Evolutionary conservation across 2,888 invertebrate genomes (phyloP).

Genomic region (Tubulanus polymorphus): DNA sequence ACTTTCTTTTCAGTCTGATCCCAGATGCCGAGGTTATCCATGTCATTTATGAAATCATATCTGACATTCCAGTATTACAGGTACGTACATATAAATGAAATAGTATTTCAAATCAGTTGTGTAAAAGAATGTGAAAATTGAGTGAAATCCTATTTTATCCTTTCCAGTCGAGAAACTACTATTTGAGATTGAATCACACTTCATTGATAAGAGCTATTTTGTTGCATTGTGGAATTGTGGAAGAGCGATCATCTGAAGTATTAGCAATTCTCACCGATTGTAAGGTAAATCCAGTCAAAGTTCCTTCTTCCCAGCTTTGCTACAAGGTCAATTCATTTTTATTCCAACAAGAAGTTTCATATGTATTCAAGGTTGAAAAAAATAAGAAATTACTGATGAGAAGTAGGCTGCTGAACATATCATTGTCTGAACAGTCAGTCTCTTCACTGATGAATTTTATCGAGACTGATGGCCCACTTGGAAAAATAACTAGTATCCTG

Average conservation of each 20-base stretch:
- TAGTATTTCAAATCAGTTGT: no score
- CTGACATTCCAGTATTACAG: conserved; percentile 64
- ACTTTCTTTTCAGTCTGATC: conserved; percentile 59
- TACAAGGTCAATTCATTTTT: no score
- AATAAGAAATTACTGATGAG: not conserved
- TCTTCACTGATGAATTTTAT: conserved; percentile 64
- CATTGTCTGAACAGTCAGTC: conserved; percentile 67
- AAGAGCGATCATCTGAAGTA: conserved; percentile 53
- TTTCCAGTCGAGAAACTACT: conserved; percentile 38
- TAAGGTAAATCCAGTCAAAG: conserved; percentile 17
- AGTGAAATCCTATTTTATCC: not conserved
- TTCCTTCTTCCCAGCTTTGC: no score
- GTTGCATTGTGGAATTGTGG: conserved; percentile 73
- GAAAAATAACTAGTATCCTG: conserved; percentile 63
- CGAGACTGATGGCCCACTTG: conserved; percentile 64
- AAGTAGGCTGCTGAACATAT: conserved; percentile 62
- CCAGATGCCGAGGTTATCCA: conserved; percentile 82
- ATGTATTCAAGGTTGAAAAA: not conserved
- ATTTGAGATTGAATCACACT: conserved; percentile 45
- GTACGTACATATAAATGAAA: no score
- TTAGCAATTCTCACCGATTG: conserved; percentile 36
- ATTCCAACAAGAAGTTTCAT: no score
- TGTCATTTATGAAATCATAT: conserved; percentile 71
- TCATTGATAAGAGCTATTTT: conserved; percentile 63
- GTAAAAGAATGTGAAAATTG: not conserved